These are phyloP conservation scores for Cacoxenus indagator DNA, from an alignment of 2,888 invertebrate genomes.

Conservation along the genomic window DNA sequence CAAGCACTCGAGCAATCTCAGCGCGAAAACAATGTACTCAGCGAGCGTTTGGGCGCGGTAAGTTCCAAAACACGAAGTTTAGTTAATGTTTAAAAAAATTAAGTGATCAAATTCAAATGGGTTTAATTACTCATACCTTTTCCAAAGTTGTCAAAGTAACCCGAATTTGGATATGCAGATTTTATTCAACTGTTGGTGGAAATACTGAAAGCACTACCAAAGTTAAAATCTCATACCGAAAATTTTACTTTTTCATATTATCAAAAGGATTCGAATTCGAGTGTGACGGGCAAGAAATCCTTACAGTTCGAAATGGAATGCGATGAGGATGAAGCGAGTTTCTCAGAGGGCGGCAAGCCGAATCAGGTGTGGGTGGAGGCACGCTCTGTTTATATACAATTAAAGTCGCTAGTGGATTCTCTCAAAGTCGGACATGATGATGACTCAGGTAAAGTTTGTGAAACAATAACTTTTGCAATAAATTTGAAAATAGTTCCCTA, in stretches of 20 bases:
- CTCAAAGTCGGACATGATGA: conserved; percentile 83
- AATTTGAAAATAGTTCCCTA: conserved; percentile 10
- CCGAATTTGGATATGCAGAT: background rate
- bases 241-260: background rate
- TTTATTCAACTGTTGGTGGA: background rate
- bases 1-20: conserved; percentile 81
- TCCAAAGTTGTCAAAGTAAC: background rate
- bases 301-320: conserved; percentile 93
- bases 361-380: conserved; percentile 77
- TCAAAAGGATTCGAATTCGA: conserved; percentile 65
- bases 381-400: conserved; percentile 80
- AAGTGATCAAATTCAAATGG: background rate
- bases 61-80: conserved; percentile 40
- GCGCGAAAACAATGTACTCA: conserved; percentile 79
- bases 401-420: conserved; percentile 81
- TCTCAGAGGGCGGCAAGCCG: conserved; percentile 68
- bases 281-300: conserved; percentile 73
- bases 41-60: conserved; percentile 79
- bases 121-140: background rate
- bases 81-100: background rate
- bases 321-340: conserved; percentile 76
- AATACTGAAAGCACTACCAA: background rate
- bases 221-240: background rate
- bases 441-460: conserved; percentile 74
- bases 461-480: background rate